Base-by-base conservation (phyloP, 2,888 invertebrate genomes). In the Copidosoma aretas region DNA sequence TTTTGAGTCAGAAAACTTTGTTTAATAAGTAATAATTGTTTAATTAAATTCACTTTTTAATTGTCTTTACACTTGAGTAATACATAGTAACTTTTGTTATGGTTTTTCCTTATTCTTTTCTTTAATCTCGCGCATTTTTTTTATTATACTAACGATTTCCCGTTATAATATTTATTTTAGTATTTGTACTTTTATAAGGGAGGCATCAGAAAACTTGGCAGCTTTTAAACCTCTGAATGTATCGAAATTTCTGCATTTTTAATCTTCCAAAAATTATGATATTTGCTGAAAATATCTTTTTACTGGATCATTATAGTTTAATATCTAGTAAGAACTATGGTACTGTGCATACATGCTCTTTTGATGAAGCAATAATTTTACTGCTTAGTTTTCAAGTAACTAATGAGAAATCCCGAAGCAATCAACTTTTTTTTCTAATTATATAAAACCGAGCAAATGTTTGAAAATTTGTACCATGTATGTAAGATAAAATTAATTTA, bases 121-220 rank as follows among this genome's bases (percentile, higher is more conserved):
- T 67, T 65, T 59, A 71, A 70, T 67, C 69, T 71, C 64, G 72
- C 71, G 73, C 71, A 71, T 73, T 73, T 64, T 73, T 75, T 75
- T 75, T 72, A 74, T 76, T 12, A 78, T 77, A 77, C 79, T 75
- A 76, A 79, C 78, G 76, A 78, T 80, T 78, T 77, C 79, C 81
- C 81, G 80, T 81, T 54, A 77, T 32, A 32, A 32, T 80, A 64
- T 79, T 80, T 77, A 78, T 81, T 80, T 17, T 77, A 78, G 78
- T 81, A 83, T 83, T 83, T 83, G 83, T 83, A 83, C 83, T 83
- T 78, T 82, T 78, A 80, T 80, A 74, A 77, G 82, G 80, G 82
- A 80, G 82, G 81, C 80, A 80, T 78, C 79, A 78, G 76, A 80
- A 79, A 78, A 79, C 80, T 77, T 77, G 73, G 78, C 77, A 78